Evolutionary conservation across 2,888 invertebrate species (phyloP), one percentile per base, ranked within the genome.

Genomic region (Drosophila helvetica): DNA sequence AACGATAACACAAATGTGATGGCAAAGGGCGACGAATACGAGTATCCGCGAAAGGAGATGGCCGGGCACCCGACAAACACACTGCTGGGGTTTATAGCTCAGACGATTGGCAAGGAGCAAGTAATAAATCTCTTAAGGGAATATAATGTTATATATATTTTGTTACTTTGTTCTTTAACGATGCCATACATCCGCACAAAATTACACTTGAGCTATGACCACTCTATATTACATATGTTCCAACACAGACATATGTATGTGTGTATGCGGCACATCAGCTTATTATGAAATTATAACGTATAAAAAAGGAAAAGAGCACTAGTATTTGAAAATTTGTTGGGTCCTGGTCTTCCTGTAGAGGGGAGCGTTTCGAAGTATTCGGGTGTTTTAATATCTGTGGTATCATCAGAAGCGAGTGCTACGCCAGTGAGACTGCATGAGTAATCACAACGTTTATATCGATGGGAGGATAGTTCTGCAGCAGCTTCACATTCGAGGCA

Each of bases 401-500:
- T 17, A 17, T 22, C 43, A 12, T 30, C n/a, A 17, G 6, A 15
- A 38, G 38, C n/a, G 7, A n/a, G 38, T 74, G 78, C 68, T 87
- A 89, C 79, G 83, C 80, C 67, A 92, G 68, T 5, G 89, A 80
- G n/a, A 89, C 95, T 30, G 97, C 97, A 91, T 95, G 96, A 42
- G 95, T 95, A 69, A 98, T 93, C 74, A 98, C 96, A 78, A 95
- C 93, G 77, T 96, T 96, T 27, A 98, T 96, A 91, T 98, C 98
- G 93, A 96, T 96, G 15, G 96, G 95, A 61, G 98, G 98, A 91
- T 96, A 98, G 91, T 96, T 97, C 93, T 99, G 99, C 30, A 99
- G 93, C 12, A 99, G 93, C 92, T 99, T 98, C 55, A 99, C 96
- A 92, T 98, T 98, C 30, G 95, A 94, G 57, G 98, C 96, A 92